phyloP scores from a whole-genome alignment of 2,113 vertebrate genomes.

The Corythornis madagascariensis region DNA sequence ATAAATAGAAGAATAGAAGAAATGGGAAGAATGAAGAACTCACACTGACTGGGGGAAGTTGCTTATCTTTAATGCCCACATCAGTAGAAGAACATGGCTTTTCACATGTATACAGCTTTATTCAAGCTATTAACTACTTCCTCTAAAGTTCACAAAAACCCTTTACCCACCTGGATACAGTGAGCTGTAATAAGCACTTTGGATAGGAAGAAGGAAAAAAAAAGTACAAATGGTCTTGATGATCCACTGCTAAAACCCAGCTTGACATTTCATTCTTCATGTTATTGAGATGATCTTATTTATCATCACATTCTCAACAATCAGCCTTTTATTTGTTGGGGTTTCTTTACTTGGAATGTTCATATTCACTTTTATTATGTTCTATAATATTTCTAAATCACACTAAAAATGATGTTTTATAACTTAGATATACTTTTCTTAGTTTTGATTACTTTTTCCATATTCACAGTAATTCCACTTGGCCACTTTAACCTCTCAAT shows the following conservation, averaged over 20 bases:
- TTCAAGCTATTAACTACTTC: neutral
- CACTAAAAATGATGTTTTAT: neutral
- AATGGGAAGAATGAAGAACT: neutral
- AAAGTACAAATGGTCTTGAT: neutral
- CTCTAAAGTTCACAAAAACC: neutral
- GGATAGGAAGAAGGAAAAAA: neutral
- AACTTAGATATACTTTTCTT: neutral
- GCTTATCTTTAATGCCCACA: neutral
- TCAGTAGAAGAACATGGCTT: neutral
- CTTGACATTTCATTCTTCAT: neutral
- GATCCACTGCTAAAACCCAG: neutral
- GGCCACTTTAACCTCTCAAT: neutral
- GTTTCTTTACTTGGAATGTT: slow-evolving; percentile 46
- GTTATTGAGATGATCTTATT: slow-evolving; percentile 43
- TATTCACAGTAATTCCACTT: slow-evolving; percentile 2
- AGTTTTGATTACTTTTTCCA: slow-evolving; percentile 34
- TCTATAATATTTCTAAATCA: neutral
- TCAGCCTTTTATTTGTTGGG: slow-evolving; percentile 4
- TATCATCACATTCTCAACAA: neutral
- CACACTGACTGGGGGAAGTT: neutral
- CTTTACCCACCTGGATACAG: neutral
- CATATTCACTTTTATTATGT: neutral
- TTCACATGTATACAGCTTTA: neutral
- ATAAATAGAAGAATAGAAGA: neutral
- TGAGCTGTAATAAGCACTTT: neutral